Evolutionary conservation across 2,888 invertebrate genomes (phyloP), one percentile per base, ranked within the genome.

Genomic region (Sarcophaga caerulescens): DNA sequence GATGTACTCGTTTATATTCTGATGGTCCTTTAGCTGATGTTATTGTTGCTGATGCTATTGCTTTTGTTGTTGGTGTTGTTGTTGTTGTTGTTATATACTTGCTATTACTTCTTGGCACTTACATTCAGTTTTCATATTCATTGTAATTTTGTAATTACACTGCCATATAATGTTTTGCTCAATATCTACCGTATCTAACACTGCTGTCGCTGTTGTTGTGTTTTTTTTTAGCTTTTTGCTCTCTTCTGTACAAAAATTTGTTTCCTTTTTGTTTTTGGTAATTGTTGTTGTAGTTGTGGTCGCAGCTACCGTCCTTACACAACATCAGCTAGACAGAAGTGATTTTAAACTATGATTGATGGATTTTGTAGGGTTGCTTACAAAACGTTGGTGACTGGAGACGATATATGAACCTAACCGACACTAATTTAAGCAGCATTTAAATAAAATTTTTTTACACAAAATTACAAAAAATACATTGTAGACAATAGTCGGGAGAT

Each of bases 321-420:
- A 44, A 10, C 63, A 82, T 25, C 76, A 82, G 59, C 63, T 47
- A 60, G 66, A 73, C 77, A 73, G 77, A 65, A 77, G 69, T 85
- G 80, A 85, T 83, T 83, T 80, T 63, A 66, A 74, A 70, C 80
- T 75, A 85, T 85, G 85, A 85, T 85, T 85, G 85, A 85, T 85
- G 83, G 69, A 74, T 81, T 81, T 83, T 83, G 69, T 5, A 2
- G 35, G 10, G n/a, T 66, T 77, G 17, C 44, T 10, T 10, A 35
- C 10, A 8, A 35, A 35, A 8, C 35, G 35, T 35, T 35, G 35
- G 8, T 8, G 8, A 8, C 35, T 35, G 35, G 35, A 35, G 35
- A 10, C 35, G 35, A 35, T 35, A 35, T 35, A 8, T 35, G 8
- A 35, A 35, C 2, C 1, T 35, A 8, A 35, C 8, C 35, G 35